phyloP scores from a whole-genome alignment of 2,797 vertebrate species.

The Epinephelus awoara region DNA sequence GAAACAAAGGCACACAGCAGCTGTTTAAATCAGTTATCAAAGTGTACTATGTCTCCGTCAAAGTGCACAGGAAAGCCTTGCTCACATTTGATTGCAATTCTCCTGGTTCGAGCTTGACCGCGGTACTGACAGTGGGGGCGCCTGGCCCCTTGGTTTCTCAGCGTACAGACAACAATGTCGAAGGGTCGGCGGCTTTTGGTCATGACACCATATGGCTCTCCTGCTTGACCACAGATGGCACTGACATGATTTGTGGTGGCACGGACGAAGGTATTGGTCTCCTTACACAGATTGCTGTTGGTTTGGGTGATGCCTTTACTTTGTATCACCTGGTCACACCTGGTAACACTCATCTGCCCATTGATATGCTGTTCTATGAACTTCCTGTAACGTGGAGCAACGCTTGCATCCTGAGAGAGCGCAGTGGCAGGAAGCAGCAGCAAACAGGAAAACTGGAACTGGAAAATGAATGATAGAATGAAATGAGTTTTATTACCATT shows the following conservation, averaged over 20 bases:
- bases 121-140: slow-evolving; percentile 40
- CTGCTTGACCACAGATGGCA: accelerated
- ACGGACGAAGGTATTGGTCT: slow-evolving; percentile 49
- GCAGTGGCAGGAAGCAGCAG: slow-evolving; percentile 42
- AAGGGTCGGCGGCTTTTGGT: slow-evolving; percentile 43
- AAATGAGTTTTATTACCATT: slow-evolving; percentile 5
- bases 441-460: slow-evolving; percentile 21
- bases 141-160: neutral
- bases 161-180: slow-evolving; percentile 31
- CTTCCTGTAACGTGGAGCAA: accelerated
- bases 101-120: slow-evolving; percentile 6
- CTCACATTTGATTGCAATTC: slow-evolving; percentile 35
- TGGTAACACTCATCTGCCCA: accelerated
- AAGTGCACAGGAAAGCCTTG: slow-evolving; percentile 50
- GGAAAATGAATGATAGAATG: neutral
- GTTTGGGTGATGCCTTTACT: accelerated
- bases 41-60: slow-evolving; percentile 6
- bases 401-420: neutral
- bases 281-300: slow-evolving; percentile 23
- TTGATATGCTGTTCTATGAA: slow-evolving; percentile 41
- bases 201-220: neutral
- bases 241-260: neutral
- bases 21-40: slow-evolving; percentile 9
- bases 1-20: neutral
- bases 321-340: neutral